These are phyloP conservation scores for Pteronura brasiliensis DNA, from an alignment of 2,113 vertebrate genomes.

Conservation along the genomic window DNA sequence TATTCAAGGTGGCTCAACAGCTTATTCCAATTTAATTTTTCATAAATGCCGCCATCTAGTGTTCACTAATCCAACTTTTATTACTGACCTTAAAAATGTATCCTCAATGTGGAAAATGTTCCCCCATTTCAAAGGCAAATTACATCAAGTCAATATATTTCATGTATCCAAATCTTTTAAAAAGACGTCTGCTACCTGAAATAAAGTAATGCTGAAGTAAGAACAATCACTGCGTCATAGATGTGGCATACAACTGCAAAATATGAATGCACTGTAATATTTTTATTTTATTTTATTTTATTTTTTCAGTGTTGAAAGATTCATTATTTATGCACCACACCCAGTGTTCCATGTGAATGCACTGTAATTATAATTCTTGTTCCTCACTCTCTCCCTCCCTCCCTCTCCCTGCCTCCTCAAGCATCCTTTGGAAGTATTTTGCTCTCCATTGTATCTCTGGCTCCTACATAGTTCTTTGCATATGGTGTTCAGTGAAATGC, in stretches of 20 bases:
- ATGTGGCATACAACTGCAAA: neutral
- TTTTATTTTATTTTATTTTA: too few species aligned
- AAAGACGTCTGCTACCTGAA: neutral
- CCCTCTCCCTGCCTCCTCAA: fast-evolving
- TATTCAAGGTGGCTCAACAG: neutral
- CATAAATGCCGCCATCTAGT: conserved; percentile 63
- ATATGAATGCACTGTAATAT: neutral
- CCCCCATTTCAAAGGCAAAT: neutral
- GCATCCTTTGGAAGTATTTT: neutral
- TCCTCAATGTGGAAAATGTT: neutral
- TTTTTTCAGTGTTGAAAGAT: too few species aligned
- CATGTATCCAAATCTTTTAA: neutral
- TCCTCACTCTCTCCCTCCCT: neutral
- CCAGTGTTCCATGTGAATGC: neutral
- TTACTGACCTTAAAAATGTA: neutral
- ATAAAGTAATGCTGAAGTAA: neutral
- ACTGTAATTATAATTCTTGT: neutral
- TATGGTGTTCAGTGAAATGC: neutral
- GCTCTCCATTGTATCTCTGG: neutral
- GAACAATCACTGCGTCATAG: neutral
- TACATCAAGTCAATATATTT: neutral
- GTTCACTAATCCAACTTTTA: conserved; percentile 51
- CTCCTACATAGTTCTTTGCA: neutral
- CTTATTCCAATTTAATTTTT: conserved; percentile 59
- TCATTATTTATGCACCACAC: too few species aligned